Evolutionary conservation across 2,113 vertebrate genomes (phyloP), one percentile per base, ranked within the genome.

Genomic region (Cyprinodon variegatus): DNA sequence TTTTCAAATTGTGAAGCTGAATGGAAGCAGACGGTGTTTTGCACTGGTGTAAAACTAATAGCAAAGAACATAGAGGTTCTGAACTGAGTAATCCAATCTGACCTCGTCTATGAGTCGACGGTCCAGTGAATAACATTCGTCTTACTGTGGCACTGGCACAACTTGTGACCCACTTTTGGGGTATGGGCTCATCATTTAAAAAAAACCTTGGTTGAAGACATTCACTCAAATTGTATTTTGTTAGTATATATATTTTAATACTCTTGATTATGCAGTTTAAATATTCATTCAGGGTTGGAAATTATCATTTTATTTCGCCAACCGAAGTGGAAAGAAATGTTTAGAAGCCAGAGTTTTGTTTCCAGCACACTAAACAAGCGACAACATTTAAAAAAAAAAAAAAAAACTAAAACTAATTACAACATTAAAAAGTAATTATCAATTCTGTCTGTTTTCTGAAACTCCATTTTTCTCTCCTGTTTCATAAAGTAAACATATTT

Each of bases 41-140:
- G 81, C 72, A 39, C 74, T 84, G 83, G 79, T 83, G 77, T 86
- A 65, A 88, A 80, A 84, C 82, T 90, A 86, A 91, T 83, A 76
- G 74, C 81, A 60, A 86, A 76, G 81, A 87, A 88, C 88, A 83
- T 73, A 76, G 81, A 84, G 79, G 82, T 87, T 87, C 72, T 77
- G 73, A 61, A 82, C 74, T 76, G 78, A 81, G 83, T 89, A 86
- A 89, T 90, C 82, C 85, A 75, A 74, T 90, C 76, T 89, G 90
- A 90, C 87, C 90, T 91, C 77, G 83, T 86, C 86, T 82, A n/a
- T 80, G 86, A 82, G 66, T 77, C 80, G 71, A 86, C 57, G 68
- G 71, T 79, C 81, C 48, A 65, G 70, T 79, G 81, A 85, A 90
- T 72, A 86, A 71, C 74, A 46, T 79, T 87, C 73, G 76, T 79